Evolutionary conservation across 2,888 invertebrate species (phyloP).

Genomic region (Ganaspis brasiliensis): DNA sequence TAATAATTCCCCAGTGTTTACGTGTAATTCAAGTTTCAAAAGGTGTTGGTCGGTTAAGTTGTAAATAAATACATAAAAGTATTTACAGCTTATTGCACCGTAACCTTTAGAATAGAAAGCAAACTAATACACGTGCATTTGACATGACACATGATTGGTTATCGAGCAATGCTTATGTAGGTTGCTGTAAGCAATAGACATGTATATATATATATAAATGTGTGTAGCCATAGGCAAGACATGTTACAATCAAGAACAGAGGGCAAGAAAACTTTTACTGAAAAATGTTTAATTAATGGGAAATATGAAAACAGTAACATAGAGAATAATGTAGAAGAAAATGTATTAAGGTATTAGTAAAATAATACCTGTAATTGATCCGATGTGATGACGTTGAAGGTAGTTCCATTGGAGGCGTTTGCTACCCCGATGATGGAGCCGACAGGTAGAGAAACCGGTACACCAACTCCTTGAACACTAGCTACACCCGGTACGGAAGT

Average conservation of each 20-base stretch:
- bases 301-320: background rate
- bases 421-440: slow-evolving; percentile 87
- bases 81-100: background rate
- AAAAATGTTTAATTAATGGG: too few relatives aligned
- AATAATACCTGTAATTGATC: slow-evolving; percentile 86
- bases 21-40: too few relatives aligned
- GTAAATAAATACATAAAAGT: slow-evolving; percentile 2
- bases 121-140: slow-evolving; percentile 6
- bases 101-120: background rate
- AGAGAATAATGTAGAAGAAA: background rate
- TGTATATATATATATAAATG: background rate
- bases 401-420: slow-evolving; percentile 84
- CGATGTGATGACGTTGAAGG: slow-evolving; percentile 93
- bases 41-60: too few relatives aligned
- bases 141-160: slow-evolving; percentile 14
- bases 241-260: background rate
- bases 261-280: background rate
- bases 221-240: background rate
- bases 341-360: background rate
- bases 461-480: slow-evolving; percentile 82
- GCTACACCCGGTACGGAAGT: slow-evolving; percentile 80
- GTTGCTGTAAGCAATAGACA: background rate
- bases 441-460: slow-evolving; percentile 88
- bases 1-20: too few relatives aligned
- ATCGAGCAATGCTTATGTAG: background rate